These are phyloP conservation scores for Caenorhabditis panamensis DNA, from an alignment of 2,888 invertebrate genomes.

Conservation along the genomic window DNA sequence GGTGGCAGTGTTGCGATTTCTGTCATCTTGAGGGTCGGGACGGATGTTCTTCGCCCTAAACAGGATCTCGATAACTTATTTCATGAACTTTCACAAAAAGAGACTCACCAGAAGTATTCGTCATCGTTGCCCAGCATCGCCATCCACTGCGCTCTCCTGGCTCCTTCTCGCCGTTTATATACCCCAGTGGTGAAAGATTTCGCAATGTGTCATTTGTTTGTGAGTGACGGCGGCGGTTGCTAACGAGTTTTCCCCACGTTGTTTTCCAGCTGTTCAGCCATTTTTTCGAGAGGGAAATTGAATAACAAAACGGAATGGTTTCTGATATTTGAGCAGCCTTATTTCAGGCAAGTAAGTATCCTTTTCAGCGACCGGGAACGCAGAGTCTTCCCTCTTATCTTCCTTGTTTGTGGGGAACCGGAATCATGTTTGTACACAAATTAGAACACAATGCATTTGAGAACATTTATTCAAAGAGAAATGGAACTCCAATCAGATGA, in stretches of 20 bases:
- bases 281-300: not conserved
- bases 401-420: too few relatives aligned
- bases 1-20: conserved; percentile 1
- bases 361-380: too few relatives aligned
- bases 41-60: conserved; percentile 8
- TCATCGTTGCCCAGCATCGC: not conserved
- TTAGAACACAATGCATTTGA: too few relatives aligned
- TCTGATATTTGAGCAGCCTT: not conserved
- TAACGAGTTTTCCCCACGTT: not conserved
- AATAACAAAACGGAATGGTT: not conserved
- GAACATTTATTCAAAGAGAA: too few relatives aligned
- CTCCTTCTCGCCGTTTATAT: not conserved
- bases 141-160: not conserved
- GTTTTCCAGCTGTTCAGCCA: not conserved
- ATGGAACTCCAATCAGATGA: too few relatives aligned
- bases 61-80: not conserved
- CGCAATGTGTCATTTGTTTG: conserved; percentile 2
- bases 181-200: conserved; percentile 13
- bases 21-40: not conserved
- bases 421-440: too few relatives aligned
- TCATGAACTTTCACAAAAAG: not conserved
- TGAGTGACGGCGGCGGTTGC: not conserved
- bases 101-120: conserved; percentile 6
- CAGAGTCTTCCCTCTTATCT: too few relatives aligned
- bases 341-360: too few relatives aligned